Conservation (phyloP, 1,140 invertebrate genomes). For the Atta texana region DNA sequence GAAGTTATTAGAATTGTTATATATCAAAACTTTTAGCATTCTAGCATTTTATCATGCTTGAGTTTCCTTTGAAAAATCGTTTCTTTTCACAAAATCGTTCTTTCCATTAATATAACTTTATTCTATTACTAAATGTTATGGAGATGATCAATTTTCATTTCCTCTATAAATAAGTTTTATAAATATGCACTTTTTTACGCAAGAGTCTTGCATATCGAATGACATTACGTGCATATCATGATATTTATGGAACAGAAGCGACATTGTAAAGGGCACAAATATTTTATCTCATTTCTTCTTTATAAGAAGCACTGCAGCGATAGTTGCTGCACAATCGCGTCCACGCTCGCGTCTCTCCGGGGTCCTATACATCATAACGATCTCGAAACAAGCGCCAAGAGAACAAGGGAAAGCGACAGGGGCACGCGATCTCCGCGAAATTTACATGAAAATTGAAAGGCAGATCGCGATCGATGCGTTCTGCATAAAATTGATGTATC, state of each 20-base stretch:
- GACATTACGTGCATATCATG: neutral
- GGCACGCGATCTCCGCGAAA: constrained; percentile 63
- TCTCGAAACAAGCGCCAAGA: constrained; percentile 50
- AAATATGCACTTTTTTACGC: neutral
- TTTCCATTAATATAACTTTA: neutral
- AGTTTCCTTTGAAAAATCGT: no score
- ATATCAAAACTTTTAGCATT: no score
- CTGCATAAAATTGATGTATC: constrained; percentile 78
- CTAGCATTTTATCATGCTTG: no score
- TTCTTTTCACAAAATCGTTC: no score
- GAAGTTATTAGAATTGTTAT: no score
- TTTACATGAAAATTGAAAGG: constrained; percentile 82
- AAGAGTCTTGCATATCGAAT: neutral
- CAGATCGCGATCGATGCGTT: constrained; percentile 64
- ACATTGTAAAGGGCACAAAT: constrained; percentile 15
- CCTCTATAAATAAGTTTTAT: neutral
- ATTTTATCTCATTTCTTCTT: constrained; percentile 42
- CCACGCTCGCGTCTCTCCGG: constrained; percentile 25
- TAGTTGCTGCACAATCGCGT: constrained; percentile 47
- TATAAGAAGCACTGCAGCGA: neutral
- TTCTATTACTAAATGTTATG: neutral
- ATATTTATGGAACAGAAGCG: constrained; percentile 12
- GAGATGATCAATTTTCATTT: neutral
- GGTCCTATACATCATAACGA: constrained; percentile 55
- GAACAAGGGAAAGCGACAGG: constrained; percentile 64